Conservation (phyloP, 1,140 invertebrate genomes). For the Macrocentrus cingulum region DNA sequence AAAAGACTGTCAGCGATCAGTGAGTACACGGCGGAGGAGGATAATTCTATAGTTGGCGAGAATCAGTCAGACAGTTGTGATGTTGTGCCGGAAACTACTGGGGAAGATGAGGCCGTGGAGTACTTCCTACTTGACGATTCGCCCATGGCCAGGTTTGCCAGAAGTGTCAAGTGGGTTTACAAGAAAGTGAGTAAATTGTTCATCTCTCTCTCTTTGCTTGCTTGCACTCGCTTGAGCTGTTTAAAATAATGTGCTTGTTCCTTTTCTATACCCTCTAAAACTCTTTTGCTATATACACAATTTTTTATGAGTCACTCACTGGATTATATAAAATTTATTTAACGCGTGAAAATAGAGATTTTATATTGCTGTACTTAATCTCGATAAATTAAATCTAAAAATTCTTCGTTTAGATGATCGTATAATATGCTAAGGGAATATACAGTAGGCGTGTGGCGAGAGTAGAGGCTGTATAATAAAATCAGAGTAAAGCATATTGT, state of each 20-base stretch:
- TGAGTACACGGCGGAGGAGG: slow-evolving; percentile 34
- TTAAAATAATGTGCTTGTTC: no score
- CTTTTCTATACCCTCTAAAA: no score
- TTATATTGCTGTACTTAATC: not conserved
- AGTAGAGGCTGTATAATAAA: not conserved
- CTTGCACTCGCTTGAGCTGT: no score
- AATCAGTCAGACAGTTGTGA: slow-evolving; percentile 7
- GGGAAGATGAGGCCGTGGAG: slow-evolving; percentile 33
- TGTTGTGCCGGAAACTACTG: slow-evolving; percentile 17
- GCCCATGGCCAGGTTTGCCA: slow-evolving; percentile 44
- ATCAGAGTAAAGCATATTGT: not conserved
- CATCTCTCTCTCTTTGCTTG: not conserved
- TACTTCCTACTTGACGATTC: slow-evolving; percentile 47
- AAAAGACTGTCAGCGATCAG: slow-evolving; percentile 45
- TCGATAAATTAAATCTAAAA: slow-evolving; percentile 1
- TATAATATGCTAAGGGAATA: not conserved
- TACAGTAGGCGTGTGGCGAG: no score
- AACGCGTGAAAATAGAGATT: not conserved
- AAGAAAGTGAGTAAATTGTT: slow-evolving; percentile 44
- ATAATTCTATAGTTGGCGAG: slow-evolving; percentile 15
- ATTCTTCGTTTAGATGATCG: not conserved
- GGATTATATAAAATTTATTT: no score
- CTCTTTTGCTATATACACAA: no score
- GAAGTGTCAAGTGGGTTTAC: slow-evolving; percentile 46
- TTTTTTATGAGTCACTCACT: no score